These are phyloP conservation scores for Enteromius unitaeniatus DNA, from an alignment of 2,797 vertebrate genomes.

Conservation along the genomic window DNA sequence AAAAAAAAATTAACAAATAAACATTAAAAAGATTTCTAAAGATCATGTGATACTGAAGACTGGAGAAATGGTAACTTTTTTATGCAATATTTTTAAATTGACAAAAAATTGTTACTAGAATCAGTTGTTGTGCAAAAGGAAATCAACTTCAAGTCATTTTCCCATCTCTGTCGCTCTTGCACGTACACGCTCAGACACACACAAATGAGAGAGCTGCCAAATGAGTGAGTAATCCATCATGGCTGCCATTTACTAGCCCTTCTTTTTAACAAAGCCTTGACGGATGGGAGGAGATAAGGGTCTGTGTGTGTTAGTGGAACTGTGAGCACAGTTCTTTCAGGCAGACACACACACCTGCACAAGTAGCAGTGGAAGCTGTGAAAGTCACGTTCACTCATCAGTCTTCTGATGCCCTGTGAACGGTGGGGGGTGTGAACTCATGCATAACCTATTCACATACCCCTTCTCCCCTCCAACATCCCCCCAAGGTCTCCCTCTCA, in stretches of 20 bases:
- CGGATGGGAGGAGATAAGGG: constrained; percentile 76
- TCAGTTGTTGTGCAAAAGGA: constrained; percentile 8
- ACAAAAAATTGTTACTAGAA: neutral
- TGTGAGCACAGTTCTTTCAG: constrained; percentile 59
- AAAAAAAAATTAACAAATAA: neutral
- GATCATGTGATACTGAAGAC: neutral
- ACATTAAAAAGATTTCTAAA: neutral
- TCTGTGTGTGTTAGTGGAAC: constrained; percentile 71
- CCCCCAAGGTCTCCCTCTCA: constrained; percentile 24
- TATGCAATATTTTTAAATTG: neutral
- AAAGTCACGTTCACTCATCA: constrained; percentile 54
- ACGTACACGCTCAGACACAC: constrained; percentile 60
- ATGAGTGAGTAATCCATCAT: constrained; percentile 82
- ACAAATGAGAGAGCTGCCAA: constrained; percentile 71
- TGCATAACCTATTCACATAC: constrained; percentile 47
- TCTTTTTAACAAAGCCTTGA: constrained; percentile 75
- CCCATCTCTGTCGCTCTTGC: constrained; percentile 13
- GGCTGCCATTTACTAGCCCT: constrained; percentile 73
- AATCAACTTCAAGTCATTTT: constrained; percentile 32
- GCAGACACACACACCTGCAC: constrained; percentile 36
- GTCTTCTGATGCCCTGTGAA: constrained; percentile 41
- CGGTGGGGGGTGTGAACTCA: constrained; percentile 38
- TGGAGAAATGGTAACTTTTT: neutral
- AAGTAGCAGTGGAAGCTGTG: constrained; percentile 40
- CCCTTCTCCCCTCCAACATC: constrained; percentile 6